Conservation (phyloP, 2,113 vertebrate genomes). For the Pelmatolapia mariae region DNA sequence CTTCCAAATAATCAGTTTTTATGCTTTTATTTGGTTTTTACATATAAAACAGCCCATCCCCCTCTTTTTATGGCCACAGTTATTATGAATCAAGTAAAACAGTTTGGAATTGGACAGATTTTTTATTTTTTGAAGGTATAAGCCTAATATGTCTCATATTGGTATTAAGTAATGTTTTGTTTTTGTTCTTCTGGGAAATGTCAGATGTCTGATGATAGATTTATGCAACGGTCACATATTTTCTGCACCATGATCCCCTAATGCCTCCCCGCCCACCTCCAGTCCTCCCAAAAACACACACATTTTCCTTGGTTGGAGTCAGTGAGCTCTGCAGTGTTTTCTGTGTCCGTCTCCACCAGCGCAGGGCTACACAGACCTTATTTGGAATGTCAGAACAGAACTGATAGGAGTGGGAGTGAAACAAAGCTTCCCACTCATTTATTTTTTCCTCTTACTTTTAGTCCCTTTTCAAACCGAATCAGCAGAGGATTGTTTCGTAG, state of each 20-base stretch:
- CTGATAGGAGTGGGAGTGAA: conserved; percentile 67
- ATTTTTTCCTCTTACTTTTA: conserved; percentile 38
- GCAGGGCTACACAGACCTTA: conserved; percentile 60
- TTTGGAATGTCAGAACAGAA: conserved; percentile 70
- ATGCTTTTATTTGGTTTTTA: background rate
- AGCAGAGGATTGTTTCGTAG: conserved; percentile 22
- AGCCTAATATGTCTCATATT: background rate
- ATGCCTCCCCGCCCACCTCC: background rate
- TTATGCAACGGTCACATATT: conserved; percentile 57
- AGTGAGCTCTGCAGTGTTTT: conserved; percentile 47
- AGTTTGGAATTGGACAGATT: background rate
- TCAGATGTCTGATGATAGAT: conserved; percentile 56
- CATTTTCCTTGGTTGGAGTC: conserved; percentile 50
- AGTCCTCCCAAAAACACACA: background rate
- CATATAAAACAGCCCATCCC: accelerated
- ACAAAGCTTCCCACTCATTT: conserved; percentile 62
- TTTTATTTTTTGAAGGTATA: background rate
- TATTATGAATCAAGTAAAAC: background rate
- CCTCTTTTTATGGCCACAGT: background rate
- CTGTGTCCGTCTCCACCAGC: conserved; percentile 47
- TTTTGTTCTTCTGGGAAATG: conserved; percentile 60
- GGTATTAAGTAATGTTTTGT: conserved; percentile 31
- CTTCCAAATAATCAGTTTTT: background rate
- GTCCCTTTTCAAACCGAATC: conserved; percentile 17
- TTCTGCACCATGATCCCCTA: conserved; percentile 46